These are phyloP conservation scores for Crotalus helleri DNA, from an alignment of 2,113 vertebrate species.

Conservation along the genomic window DNA sequence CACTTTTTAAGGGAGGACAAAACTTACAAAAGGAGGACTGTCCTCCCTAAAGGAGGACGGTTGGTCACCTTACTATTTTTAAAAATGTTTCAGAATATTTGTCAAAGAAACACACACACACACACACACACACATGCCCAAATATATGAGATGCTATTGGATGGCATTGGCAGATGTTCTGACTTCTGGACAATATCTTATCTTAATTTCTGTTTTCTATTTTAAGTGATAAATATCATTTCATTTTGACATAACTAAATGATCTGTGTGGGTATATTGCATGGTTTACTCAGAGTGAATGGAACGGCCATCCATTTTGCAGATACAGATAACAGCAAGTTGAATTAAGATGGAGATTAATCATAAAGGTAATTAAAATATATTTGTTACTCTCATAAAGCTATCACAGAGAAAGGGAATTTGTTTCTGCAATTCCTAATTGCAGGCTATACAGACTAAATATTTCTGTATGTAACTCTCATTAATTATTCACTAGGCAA, in stretches of 20 bases:
- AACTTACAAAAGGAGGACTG: too few species aligned
- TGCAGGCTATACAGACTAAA: slow-evolving; percentile 2
- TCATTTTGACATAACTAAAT: background rate
- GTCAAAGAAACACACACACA: background rate
- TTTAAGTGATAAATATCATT: background rate
- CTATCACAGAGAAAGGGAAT: slow-evolving; percentile 12
- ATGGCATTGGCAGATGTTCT: background rate
- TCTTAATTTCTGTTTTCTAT: background rate
- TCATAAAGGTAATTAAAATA: slow-evolving; percentile 33
- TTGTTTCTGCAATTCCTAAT: slow-evolving; percentile 27
- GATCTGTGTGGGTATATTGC: background rate
- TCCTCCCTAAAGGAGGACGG: too few species aligned
- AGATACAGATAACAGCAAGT: slow-evolving; percentile 13
- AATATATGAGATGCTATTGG: background rate
- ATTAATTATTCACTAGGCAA: slow-evolving; percentile 31
- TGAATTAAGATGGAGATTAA: slow-evolving; percentile 27
- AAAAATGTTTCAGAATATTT: background rate
- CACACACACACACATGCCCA: background rate
- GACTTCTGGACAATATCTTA: background rate
- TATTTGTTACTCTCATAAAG: slow-evolving; percentile 16
- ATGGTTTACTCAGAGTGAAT: slow-evolving; percentile 5
- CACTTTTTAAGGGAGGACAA: too few species aligned
- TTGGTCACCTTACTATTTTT: background rate
- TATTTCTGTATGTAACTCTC: slow-evolving; percentile 20
- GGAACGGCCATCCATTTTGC: background rate